Evolutionary conservation across 2,113 vertebrate genomes (phyloP).

Genomic region (Pollachius pollachius): DNA sequence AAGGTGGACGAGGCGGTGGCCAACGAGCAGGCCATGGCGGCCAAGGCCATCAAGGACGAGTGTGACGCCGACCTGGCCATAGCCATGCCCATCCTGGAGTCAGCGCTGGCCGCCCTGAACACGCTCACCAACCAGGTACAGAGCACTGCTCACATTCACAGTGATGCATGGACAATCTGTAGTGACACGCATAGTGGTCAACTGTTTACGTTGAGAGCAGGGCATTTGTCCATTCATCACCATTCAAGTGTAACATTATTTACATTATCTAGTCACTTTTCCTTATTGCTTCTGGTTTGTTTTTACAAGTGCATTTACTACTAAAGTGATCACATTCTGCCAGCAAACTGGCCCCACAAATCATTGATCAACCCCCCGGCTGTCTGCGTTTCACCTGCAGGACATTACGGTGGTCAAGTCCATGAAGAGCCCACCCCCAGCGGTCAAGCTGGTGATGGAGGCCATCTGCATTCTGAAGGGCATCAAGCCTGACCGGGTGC

Average conservation of each 20-base stretch:
- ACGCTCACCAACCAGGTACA: constrained; percentile 84
- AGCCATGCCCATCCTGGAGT: constrained; percentile 83
- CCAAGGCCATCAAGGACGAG: constrained; percentile 91
- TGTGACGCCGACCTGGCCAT: constrained; percentile 86
- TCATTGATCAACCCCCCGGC: no score
- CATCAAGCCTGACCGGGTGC: constrained; percentile 85
- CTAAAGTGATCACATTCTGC: no score
- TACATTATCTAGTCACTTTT: not conserved
- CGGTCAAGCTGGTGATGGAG: constrained; percentile 91
- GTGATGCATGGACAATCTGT: not conserved
- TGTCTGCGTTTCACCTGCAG: constrained; percentile 53
- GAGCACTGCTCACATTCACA: not conserved
- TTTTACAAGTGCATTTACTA: no score
- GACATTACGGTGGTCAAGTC: constrained; percentile 92
- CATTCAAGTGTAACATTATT: not conserved
- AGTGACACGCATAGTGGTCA: not conserved
- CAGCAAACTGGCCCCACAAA: no score
- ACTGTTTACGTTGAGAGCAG: no score
- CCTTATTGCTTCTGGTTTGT: not conserved
- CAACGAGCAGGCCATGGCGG: constrained; percentile 85
- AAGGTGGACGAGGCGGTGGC: constrained; percentile 83
- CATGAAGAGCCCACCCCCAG: constrained; percentile 89
- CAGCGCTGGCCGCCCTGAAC: constrained; percentile 81
- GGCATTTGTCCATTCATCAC: not conserved
- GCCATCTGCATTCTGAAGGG: constrained; percentile 91